phyloP scores from a whole-genome alignment of 2,888 invertebrate genomes.

The Nasonovia ribisnigri region DNA sequence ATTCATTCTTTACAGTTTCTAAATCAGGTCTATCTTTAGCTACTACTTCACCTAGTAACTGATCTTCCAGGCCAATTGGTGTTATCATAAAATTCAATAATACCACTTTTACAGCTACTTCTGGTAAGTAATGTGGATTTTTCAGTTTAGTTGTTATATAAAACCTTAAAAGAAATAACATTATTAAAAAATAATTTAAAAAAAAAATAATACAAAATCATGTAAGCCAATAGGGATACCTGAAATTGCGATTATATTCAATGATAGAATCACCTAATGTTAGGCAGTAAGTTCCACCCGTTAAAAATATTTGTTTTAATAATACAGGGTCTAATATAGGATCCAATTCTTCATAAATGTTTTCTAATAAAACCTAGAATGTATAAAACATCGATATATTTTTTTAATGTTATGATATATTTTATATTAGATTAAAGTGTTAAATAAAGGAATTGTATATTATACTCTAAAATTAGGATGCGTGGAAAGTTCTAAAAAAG shows the following conservation, averaged over 20 bases:
- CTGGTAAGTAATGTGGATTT: slow-evolving; percentile 95
- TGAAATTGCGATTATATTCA: slow-evolving; percentile 89
- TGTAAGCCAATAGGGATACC: slow-evolving; percentile 71
- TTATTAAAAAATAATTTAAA: not conserved
- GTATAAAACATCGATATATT: not conserved
- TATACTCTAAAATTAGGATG: not conserved
- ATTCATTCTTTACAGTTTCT: slow-evolving; percentile 88
- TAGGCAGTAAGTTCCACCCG: slow-evolving; percentile 87
- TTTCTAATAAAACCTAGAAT: slow-evolving; percentile 83
- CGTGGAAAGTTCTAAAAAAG: not conserved
- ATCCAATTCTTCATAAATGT: slow-evolving; percentile 91
- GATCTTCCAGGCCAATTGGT: slow-evolving; percentile 88
- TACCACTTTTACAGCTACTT: slow-evolving; percentile 92
- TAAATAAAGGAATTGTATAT: not conserved
- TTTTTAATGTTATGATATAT: not conserved
- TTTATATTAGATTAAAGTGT: not conserved
- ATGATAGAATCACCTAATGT: slow-evolving; percentile 92
- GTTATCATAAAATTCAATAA: slow-evolving; percentile 95
- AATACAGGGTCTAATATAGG: slow-evolving; percentile 90
- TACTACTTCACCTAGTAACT: slow-evolving; percentile 89
- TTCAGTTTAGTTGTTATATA: slow-evolving; percentile 94
- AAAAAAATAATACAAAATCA: not conserved
- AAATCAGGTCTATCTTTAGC: slow-evolving; percentile 92
- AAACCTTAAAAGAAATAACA: slow-evolving; percentile 73
- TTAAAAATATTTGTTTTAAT: slow-evolving; percentile 89